Evolutionary conservation across 2,888 invertebrate species (phyloP).

Genomic region (Hyposoter dolosus): DNA sequence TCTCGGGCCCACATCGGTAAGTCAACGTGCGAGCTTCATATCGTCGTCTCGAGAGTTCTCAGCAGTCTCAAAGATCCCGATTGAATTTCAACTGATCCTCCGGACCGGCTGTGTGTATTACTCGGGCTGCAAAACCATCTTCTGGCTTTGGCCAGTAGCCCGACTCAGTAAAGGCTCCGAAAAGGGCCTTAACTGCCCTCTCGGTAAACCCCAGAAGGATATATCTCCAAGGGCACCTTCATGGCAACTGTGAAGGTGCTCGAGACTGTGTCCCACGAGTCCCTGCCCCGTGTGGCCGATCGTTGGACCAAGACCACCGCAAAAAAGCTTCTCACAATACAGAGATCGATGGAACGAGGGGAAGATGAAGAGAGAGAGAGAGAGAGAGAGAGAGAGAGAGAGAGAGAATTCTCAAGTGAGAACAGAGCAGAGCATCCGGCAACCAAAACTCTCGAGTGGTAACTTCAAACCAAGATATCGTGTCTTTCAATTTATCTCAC

Average conservation of each 20-base stretch:
- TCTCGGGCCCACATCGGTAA: neutral
- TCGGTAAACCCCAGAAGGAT: conserved; percentile 32
- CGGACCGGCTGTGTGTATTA: conserved; percentile 18
- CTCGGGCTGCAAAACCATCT: conserved; percentile 29
- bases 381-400: conserved; percentile 23
- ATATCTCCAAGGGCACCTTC: conserved; percentile 26
- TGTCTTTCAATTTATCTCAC: conserved; percentile 58
- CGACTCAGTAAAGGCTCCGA: neutral
- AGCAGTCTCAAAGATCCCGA: conserved; percentile 43
- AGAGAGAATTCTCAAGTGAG: conserved; percentile 25
- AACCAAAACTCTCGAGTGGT: conserved; percentile 47
- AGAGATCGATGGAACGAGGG: neutral
- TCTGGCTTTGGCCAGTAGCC: conserved; percentile 23
- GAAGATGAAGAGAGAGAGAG: conserved; percentile 22
- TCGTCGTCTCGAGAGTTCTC: conserved; percentile 33
- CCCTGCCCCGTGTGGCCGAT: conserved; percentile 60
- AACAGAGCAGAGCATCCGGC: conserved; percentile 55
- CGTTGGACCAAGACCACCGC: conserved; percentile 80
- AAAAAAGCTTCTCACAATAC: conserved; percentile 72
- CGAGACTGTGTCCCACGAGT: conserved; percentile 53
- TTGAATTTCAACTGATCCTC: conserved; percentile 65
- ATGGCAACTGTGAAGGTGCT: conserved; percentile 22
- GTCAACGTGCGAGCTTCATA: neutral
- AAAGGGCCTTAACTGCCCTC: conserved; percentile 27
- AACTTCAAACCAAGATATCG: conserved; percentile 67